phyloP scores from a whole-genome alignment of 2,113 vertebrate genomes.

The Notarius lentiginosus region DNA sequence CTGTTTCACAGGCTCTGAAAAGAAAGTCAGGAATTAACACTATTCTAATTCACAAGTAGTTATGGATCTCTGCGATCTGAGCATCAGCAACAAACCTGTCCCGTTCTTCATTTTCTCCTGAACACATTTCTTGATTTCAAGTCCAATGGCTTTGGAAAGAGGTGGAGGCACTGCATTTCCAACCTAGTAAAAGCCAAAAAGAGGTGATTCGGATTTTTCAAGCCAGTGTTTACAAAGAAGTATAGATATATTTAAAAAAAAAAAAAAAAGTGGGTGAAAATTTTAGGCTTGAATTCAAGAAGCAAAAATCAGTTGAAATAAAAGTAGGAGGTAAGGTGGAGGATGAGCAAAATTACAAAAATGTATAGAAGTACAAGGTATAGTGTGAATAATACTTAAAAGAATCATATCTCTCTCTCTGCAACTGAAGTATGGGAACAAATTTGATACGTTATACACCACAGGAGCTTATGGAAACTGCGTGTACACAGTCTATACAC shows the following conservation, averaged over 20 bases:
- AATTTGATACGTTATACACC: no score
- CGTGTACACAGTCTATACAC: no score
- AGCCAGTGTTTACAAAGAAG: not conserved
- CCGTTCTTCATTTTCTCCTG: constrained; percentile 72
- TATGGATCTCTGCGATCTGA: rapidly evolving
- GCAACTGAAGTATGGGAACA: no score
- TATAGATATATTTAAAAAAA: not conserved
- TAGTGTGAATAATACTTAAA: no score
- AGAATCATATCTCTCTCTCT: no score
- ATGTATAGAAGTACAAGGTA: no score
- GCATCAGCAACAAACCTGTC: constrained; percentile 66
- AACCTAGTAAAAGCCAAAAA: constrained; percentile 68
- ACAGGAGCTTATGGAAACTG: no score
- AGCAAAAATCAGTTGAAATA: no score
- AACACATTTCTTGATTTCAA: constrained; percentile 84
- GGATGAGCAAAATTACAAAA: no score
- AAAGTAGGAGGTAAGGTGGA: no score
- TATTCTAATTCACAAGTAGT: not conserved
- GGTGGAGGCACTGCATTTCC: constrained; percentile 93
- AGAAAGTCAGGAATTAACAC: not conserved
- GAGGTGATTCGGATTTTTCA: not conserved
- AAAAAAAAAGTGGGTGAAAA: not conserved
- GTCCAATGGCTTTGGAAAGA: constrained; percentile 88
- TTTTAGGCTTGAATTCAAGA: no score
- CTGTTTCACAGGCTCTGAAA: constrained; percentile 71